These are phyloP conservation scores for Watsonalla binaria DNA, from an alignment of 2,888 invertebrate species.

Conservation along the genomic window DNA sequence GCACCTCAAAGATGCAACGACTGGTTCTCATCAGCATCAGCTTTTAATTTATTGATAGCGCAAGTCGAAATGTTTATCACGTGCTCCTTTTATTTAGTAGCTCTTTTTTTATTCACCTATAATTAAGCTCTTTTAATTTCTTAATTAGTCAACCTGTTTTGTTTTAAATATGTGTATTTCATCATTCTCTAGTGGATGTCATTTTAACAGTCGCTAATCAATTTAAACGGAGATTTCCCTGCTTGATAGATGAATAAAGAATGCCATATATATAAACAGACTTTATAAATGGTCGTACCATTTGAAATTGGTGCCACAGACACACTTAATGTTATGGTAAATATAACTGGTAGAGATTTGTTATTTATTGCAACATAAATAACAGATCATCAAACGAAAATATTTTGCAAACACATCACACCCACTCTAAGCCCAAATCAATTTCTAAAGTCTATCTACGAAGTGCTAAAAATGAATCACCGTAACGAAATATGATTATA, in stretches of 20 bases:
- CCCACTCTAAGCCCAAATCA: neutral
- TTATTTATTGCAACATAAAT: neutral
- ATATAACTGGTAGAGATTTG: neutral
- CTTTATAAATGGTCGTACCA: no score
- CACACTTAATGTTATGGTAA: neutral
- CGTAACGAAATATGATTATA: neutral
- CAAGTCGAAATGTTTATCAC: conserved; percentile 13
- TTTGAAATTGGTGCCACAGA: neutral
- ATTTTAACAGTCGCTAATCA: no score
- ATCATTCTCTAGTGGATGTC: no score
- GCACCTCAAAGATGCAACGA: conserved; percentile 23
- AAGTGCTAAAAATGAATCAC: conserved; percentile 1
- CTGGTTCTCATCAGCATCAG: conserved; percentile 24
- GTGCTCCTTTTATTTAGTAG: conserved; percentile 3
- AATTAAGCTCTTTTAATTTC: no score
- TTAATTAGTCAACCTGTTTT: neutral
- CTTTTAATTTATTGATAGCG: conserved; percentile 4
- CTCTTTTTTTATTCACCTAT: conserved; percentile 3
- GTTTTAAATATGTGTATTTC: neutral
- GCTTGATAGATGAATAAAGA: no score
- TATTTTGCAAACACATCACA: neutral
- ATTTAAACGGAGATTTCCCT: no score
- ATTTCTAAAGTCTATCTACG: neutral
- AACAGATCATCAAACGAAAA: neutral
- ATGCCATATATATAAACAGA: no score